Percentiles rank a stretch among this genome's conserved stretches.
Conservation (phyloP, 2,888 invertebrate species). For the Pseudoips prasinana region DNA sequence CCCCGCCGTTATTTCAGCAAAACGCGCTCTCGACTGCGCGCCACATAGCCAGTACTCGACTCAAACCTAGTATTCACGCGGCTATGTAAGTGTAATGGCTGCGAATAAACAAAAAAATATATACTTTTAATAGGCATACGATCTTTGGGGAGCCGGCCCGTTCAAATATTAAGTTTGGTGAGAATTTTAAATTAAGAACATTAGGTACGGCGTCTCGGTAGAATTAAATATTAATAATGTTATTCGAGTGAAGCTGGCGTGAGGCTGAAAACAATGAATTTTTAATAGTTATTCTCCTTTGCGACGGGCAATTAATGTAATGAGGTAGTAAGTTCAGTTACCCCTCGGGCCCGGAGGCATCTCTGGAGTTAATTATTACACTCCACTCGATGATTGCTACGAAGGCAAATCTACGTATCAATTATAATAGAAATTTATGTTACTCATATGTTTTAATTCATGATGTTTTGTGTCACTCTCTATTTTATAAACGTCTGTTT, state of each 20-base stretch:
- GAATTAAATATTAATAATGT: conserved; percentile 77
- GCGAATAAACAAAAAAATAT: conserved; percentile 53
- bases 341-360: conserved; percentile 40
- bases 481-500: too few relatives aligned
- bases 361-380: conserved; percentile 48
- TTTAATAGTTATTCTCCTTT: conserved; percentile 72
- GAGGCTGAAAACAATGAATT: conserved; percentile 68
- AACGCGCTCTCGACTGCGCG: conserved; percentile 56
- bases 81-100: conserved; percentile 58
- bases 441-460: too few relatives aligned
- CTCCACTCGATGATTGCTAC: conserved; percentile 40
- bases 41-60: conserved; percentile 21
- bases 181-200: conserved; percentile 76
- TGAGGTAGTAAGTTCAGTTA: conserved; percentile 62
- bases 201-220: conserved; percentile 66
- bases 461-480: too few relatives aligned
- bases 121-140: conserved; percentile 48
- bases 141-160: conserved; percentile 53
- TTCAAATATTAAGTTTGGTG: conserved; percentile 77
- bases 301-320: conserved; percentile 68
- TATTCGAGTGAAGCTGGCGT: conserved; percentile 57
- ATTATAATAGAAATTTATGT: too few relatives aligned
- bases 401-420: too few relatives aligned
- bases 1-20: conserved; percentile 44
- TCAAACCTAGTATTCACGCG: conserved; percentile 31